These are phyloP conservation scores for Octopus sinensis DNA, from an alignment of 1,140 invertebrate genomes.

Conservation along the genomic window DNA sequence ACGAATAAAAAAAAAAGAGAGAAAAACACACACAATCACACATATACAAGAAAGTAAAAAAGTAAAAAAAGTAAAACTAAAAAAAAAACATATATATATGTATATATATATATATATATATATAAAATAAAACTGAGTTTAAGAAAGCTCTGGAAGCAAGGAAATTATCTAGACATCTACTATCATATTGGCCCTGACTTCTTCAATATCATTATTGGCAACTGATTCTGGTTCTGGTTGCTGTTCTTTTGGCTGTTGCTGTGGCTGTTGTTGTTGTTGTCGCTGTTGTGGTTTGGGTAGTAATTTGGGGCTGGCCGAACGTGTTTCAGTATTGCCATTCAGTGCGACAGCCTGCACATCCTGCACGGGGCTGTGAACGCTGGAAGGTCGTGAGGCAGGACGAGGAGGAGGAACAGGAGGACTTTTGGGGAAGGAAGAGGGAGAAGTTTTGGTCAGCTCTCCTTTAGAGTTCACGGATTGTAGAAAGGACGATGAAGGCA, in stretches of 20 bases:
- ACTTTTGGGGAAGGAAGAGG: neutral
- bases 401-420: constrained; percentile 7
- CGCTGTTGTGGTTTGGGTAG: neutral
- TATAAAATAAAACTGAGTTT: neutral
- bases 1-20: neutral
- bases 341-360: too few relatives aligned
- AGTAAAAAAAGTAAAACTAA: neutral
- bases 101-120: neutral
- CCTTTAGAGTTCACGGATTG: neutral
- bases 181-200: neutral
- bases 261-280: neutral
- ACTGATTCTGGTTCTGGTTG: neutral
- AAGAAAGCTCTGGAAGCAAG: neutral
- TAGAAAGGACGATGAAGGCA: neutral
- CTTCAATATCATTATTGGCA: neutral
- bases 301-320: neutral
- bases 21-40: neutral
- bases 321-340: too few relatives aligned
- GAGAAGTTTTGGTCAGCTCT: neutral
- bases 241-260: neutral
- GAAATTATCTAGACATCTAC: neutral
- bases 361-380: neutral
- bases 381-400: neutral
- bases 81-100: neutral
- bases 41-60: neutral